A percentile compares a stretch with the other conserved stretches of the same genome.
phyloP scores from a whole-genome alignment of 1,140 invertebrate species.

The Cydia pomonella region DNA sequence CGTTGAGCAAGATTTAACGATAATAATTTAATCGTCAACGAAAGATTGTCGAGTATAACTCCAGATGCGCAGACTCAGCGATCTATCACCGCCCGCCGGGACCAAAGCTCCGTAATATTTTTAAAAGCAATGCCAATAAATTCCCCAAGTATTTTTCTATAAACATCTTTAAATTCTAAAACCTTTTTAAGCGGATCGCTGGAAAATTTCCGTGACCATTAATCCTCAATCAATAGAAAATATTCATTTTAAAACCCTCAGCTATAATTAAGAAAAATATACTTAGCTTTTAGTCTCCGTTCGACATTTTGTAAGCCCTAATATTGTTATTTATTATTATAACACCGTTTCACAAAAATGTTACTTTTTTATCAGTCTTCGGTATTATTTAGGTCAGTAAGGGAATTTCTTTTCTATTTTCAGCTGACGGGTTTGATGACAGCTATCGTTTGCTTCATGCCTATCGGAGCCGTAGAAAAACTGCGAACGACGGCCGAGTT shows the following conservation, averaged over 20 bases:
- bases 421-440: conserved; percentile 6
- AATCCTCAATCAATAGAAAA: not conserved
- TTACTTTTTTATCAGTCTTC: not conserved
- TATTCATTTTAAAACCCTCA: not conserved
- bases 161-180: not conserved
- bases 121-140: conserved; percentile 14
- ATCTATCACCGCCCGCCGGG: conserved; percentile 15
- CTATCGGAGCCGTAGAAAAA: not conserved
- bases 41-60: not conserved
- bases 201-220: not conserved
- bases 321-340: not conserved
- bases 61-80: conserved; percentile 1
- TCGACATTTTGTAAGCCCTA: not conserved
- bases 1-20: not conserved
- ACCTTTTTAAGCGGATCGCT: not conserved
- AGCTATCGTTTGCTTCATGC: conserved; percentile 2
- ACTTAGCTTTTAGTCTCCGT: not conserved
- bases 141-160: not conserved
- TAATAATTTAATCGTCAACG: not conserved
- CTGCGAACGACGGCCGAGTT: not conserved
- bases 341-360: not conserved
- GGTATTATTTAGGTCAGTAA: conserved; percentile 8
- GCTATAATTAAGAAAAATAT: not conserved
- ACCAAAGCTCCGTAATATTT: conserved; percentile 16
- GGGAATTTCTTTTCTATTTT: conserved; percentile 3